phyloP scores from a whole-genome alignment of 2,797 vertebrate genomes.

The Sebastes nivosus region DNA sequence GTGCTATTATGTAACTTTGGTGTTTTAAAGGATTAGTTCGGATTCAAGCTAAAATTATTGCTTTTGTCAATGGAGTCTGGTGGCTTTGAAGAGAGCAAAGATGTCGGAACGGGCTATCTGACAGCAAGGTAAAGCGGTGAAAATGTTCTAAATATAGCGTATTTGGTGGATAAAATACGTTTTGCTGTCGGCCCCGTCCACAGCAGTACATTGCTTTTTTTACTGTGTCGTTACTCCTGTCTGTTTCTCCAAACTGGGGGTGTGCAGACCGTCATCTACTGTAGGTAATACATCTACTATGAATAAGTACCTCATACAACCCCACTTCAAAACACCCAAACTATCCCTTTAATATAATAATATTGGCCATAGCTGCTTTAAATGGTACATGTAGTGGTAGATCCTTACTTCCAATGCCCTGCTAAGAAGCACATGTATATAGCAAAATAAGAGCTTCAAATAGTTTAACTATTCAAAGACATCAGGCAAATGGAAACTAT shows the following conservation, averaged over 20 bases:
- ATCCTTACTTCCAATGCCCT: background rate
- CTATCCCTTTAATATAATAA: background rate
- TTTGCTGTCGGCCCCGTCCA: background rate
- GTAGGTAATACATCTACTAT: too few relatives aligned
- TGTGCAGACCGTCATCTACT: background rate
- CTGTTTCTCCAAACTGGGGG: background rate
- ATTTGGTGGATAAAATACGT: background rate
- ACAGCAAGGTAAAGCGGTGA: background rate
- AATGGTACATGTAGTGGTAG: background rate
- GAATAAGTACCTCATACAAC: background rate
- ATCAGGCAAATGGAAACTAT: background rate
- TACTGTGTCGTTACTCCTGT: background rate
- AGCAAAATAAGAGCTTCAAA: background rate
- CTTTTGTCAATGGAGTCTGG: too few relatives aligned
- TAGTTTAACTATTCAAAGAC: background rate
- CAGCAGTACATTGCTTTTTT: background rate
- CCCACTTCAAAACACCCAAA: background rate
- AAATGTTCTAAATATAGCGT: background rate
- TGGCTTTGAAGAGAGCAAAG: too few relatives aligned
- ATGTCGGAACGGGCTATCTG: too few relatives aligned
- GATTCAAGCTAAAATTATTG: too few relatives aligned
- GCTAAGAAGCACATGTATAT: background rate
- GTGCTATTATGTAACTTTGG: accelerated
- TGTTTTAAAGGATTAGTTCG: too few relatives aligned
- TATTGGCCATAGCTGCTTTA: background rate